Evolutionary conservation across 1,140 invertebrate genomes (phyloP).

Genomic region (Drosophila tropicalis): DNA sequence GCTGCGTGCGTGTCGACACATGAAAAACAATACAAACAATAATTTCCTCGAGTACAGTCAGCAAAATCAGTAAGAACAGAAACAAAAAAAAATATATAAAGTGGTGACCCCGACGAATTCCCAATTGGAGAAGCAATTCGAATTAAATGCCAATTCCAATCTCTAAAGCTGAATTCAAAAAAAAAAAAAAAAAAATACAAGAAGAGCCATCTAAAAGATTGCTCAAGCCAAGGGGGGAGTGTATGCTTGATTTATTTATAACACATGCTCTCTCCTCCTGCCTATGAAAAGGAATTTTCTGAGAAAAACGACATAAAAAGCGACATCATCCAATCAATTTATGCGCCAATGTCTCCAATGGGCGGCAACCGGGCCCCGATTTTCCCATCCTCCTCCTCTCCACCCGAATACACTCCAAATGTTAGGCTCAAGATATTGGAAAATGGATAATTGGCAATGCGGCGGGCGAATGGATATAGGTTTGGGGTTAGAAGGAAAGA

Average conservation of each 20-base stretch:
- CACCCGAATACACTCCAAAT: constrained; percentile 7
- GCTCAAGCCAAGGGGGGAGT: constrained; percentile 45
- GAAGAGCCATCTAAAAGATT: constrained; percentile 57
- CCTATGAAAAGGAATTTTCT: constrained; percentile 49
- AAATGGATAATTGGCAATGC: constrained; percentile 77
- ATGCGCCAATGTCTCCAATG: constrained; percentile 75
- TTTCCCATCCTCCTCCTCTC: no score
- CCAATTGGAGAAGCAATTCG: constrained; percentile 45
- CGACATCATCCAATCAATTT: constrained; percentile 81
- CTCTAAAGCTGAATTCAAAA: constrained; percentile 25
- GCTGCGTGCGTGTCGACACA: neutral
- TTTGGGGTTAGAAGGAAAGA: neutral
- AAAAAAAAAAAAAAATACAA: constrained; percentile 8
- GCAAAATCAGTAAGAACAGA: neutral
- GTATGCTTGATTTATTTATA: constrained; percentile 77
- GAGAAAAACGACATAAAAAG: constrained; percentile 75
- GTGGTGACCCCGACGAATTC: constrained; percentile 1
- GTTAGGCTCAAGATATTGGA: constrained; percentile 63
- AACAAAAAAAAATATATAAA: neutral
- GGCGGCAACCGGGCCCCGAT: constrained; percentile 23
- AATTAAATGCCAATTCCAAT: constrained; percentile 68
- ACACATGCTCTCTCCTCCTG: constrained; percentile 77
- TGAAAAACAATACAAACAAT: neutral
- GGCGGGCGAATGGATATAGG: constrained; percentile 6
- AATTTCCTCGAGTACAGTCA: constrained; percentile 4